Conservation (phyloP, 2,797 vertebrate species). For the Onychomys arenicola region DNA sequence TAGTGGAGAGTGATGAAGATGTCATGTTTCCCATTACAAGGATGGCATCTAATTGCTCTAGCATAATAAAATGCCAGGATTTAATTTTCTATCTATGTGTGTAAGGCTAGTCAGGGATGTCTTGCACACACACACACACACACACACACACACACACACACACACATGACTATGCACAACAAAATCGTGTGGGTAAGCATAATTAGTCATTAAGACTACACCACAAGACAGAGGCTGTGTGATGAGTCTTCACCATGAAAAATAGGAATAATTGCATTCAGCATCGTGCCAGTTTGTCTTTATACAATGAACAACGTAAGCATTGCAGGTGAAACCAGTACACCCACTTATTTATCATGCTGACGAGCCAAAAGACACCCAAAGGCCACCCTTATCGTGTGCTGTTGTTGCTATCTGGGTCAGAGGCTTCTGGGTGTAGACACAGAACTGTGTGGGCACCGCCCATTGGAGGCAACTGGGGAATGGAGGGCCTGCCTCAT, state of each 20-base stretch:
- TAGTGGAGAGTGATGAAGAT: conserved; percentile 75
- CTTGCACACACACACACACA: conserved; percentile 28
- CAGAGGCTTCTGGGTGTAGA: neutral
- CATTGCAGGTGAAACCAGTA: neutral
- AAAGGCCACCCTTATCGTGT: neutral
- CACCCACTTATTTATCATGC: neutral
- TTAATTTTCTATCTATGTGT: conserved; percentile 77
- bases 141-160: neutral
- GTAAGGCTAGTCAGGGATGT: conserved; percentile 72
- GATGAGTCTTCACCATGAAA: conserved; percentile 66
- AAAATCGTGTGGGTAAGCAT: conserved; percentile 67
- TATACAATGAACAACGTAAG: conserved; percentile 67
- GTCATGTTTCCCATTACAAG: conserved; percentile 80
- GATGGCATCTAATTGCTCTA: conserved; percentile 73
- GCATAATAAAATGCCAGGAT: conserved; percentile 79
- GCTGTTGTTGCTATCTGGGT: neutral
- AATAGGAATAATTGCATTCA: conserved; percentile 58
- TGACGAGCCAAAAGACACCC: neutral
- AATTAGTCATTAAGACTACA: conserved; percentile 77
- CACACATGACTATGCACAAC: conserved; percentile 63
- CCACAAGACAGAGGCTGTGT: conserved; percentile 68
- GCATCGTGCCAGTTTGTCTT: conserved; percentile 67
- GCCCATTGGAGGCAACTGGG: conserved; percentile 28
- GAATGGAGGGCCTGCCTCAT: conserved; percentile 67
- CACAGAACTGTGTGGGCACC: neutral